Conservation (phyloP, 1,140 invertebrate species). For the Micrasema longulum region DNA sequence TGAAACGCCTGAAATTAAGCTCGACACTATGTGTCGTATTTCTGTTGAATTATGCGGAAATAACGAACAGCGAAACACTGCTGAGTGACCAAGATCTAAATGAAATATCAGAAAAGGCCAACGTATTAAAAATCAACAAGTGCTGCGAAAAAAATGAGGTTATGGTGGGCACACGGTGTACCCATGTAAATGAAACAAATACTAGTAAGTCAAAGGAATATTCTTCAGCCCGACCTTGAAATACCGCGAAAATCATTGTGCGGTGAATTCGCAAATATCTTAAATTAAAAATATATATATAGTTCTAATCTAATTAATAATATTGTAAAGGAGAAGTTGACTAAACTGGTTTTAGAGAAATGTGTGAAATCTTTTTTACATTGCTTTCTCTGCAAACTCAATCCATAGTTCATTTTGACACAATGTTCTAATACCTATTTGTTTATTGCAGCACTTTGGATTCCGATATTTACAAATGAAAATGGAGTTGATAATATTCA, state of each 20-base stretch:
- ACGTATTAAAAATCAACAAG: constrained; percentile 74
- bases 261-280: no score
- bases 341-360: no score
- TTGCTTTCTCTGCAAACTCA: no score
- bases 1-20: constrained; percentile 21
- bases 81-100: constrained; percentile 58
- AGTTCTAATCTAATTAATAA: no score
- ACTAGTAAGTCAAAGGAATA: constrained; percentile 63
- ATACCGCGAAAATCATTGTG: no score
- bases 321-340: no score
- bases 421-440: no score
- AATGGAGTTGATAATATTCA: constrained; percentile 67
- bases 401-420: no score
- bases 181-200: constrained; percentile 70
- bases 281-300: no score
- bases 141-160: constrained; percentile 81
- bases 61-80: constrained; percentile 2
- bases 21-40: constrained; percentile 34
- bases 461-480: constrained; percentile 73
- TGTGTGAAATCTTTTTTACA: no score
- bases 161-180: constrained; percentile 75
- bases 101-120: constrained; percentile 61
- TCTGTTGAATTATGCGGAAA: neutral
- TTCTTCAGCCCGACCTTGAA: no score
- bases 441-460: constrained; percentile 67